Evolutionary conservation across 2,113 vertebrate genomes (phyloP).

Genomic region (Pluvialis apricaria): DNA sequence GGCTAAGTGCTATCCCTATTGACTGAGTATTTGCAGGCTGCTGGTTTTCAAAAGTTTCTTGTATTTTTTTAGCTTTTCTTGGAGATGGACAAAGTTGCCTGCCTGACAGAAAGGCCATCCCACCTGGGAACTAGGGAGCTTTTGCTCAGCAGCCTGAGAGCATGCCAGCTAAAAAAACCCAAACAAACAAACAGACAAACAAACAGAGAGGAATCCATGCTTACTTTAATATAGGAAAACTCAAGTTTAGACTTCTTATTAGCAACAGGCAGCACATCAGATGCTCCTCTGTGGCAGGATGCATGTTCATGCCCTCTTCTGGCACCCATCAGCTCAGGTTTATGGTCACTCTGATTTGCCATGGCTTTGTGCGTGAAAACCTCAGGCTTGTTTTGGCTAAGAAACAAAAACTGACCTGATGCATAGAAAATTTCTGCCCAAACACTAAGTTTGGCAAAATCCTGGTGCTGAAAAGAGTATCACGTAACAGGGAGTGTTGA

Average conservation of each 20-base stretch:
- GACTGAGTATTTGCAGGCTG: not conserved
- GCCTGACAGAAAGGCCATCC: not conserved
- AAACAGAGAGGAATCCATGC: not conserved
- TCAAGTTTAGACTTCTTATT: not conserved
- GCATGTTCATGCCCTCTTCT: not conserved
- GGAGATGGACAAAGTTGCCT: not conserved
- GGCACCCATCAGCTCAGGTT: not conserved
- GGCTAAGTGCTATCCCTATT: not conserved
- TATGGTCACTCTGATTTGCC: not conserved
- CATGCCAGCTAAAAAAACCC: not conserved
- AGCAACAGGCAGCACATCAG: not conserved
- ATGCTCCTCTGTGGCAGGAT: not conserved
- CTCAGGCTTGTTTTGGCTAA: not conserved
- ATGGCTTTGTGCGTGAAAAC: not conserved
- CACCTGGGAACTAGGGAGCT: not conserved
- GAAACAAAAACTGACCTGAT: not conserved
- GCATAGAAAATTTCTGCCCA: not conserved
- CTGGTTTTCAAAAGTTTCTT: not conserved
- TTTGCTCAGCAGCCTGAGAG: not conserved
- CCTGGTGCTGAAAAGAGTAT: not conserved
- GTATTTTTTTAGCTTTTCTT: not conserved
- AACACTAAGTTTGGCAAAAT: not conserved
- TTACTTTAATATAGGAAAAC: not conserved
- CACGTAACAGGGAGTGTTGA: not conserved
- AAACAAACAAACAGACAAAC: not conserved